A percentile compares a stretch with the other conserved stretches of the same genome.
Evolutionary conservation across 2,888 invertebrate genomes (phyloP).

Genomic region (Zeuzera pyrina): DNA sequence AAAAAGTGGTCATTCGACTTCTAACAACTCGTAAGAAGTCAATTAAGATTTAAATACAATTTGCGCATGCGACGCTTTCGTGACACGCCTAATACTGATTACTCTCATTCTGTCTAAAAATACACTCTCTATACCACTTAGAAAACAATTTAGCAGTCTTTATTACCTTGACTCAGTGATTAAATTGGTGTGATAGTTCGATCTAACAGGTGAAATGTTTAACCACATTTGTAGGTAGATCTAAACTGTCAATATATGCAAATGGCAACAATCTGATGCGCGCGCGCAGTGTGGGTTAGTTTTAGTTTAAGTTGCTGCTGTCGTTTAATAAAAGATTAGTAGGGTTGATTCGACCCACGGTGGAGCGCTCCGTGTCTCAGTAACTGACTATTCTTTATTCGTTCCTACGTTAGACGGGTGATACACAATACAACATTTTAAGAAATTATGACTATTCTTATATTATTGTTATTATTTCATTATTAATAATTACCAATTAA

Average conservation of each 20-base stretch:
- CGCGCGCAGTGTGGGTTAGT: slow-evolving; percentile 50
- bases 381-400: slow-evolving; percentile 33
- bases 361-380: slow-evolving; percentile 31
- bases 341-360: slow-evolving; percentile 57
- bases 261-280: slow-evolving; percentile 53
- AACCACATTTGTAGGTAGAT: slow-evolving; percentile 21
- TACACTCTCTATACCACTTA: slow-evolving; percentile 1
- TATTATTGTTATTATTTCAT: no score
- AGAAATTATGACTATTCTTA: no score
- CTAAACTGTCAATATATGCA: slow-evolving; percentile 65
- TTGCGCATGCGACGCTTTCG: slow-evolving; percentile 37
- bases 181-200: slow-evolving; percentile 11
- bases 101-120: slow-evolving; percentile 13
- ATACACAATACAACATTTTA: no score
- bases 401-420: slow-evolving; percentile 12
- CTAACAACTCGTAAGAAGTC: slow-evolving; percentile 61
- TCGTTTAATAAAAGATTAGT: slow-evolving; percentile 58
- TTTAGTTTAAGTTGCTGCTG: slow-evolving; percentile 39
- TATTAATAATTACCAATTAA: no score
- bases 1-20: slow-evolving; percentile 42
- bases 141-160: slow-evolving; percentile 10
- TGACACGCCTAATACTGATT: slow-evolving; percentile 21
- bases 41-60: slow-evolving; percentile 61
- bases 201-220: slow-evolving; percentile 20
- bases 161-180: slow-evolving; percentile 16